phyloP scores from a whole-genome alignment of 2,888 invertebrate species.

The Pyrrhia umbra region DNA sequence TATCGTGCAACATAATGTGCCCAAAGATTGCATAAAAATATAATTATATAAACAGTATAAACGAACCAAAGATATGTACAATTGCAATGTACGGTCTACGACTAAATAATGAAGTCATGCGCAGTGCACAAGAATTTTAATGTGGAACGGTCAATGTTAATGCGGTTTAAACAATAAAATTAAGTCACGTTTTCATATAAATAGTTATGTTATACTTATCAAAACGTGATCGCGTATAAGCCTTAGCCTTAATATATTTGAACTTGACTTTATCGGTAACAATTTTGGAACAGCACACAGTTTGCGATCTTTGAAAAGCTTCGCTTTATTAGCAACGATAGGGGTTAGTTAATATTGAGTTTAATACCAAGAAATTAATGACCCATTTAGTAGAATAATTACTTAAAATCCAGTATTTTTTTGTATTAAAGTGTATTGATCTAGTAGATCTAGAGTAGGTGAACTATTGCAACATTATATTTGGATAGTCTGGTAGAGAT shows the following conservation, averaged over 20 bases:
- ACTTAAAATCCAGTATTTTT: too few relatives aligned
- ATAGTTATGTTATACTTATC: background rate
- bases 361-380: too few relatives aligned
- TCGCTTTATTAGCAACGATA: too few relatives aligned
- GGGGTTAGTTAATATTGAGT: too few relatives aligned
- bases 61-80: constrained; percentile 28
- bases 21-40: background rate
- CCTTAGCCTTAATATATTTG: constrained; percentile 1
- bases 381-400: too few relatives aligned
- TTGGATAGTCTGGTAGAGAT: background rate
- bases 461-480: background rate
- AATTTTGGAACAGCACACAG: background rate
- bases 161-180: constrained; percentile 38
- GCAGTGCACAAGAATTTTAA: constrained; percentile 42
- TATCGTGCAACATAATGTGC: background rate
- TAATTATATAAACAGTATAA: background rate
- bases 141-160: constrained; percentile 47
- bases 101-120: constrained; percentile 22
- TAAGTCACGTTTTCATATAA: constrained; percentile 26
- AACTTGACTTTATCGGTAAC: background rate
- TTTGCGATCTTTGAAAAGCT: too few relatives aligned
- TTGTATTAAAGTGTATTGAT: too few relatives aligned
- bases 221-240: constrained; percentile 1
- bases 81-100: constrained; percentile 12
- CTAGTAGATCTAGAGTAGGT: too few relatives aligned